Evolutionary conservation across 2,113 vertebrate genomes (phyloP).

Genomic region (Thunnus maccoyii): DNA sequence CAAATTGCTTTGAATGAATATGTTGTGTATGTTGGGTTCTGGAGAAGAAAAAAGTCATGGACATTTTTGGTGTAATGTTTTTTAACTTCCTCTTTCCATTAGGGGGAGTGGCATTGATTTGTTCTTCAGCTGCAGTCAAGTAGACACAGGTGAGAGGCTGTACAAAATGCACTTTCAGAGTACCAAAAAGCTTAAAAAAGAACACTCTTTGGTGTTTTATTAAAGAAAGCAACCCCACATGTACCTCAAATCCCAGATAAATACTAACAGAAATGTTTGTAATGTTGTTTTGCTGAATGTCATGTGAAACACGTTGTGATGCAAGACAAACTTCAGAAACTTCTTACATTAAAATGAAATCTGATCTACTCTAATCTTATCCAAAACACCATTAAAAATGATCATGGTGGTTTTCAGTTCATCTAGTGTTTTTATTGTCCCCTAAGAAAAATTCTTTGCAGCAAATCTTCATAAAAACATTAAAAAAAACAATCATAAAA

Average conservation of each 20-base stretch:
- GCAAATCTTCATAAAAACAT: no score
- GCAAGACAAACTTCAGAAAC: not conserved
- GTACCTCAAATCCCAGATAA: not conserved
- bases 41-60: not conserved
- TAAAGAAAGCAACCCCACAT: no score
- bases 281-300: not conserved
- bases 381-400: no score
- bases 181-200: not conserved
- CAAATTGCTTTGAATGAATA: no score
- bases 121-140: conserved; percentile 83
- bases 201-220: no score
- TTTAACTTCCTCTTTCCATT: conserved; percentile 47
- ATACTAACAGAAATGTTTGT: no score
- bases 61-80: not conserved
- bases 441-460: not conserved
- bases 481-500: not conserved
- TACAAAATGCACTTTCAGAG: not conserved
- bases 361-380: not conserved
- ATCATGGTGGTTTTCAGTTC: not conserved
- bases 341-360: not conserved
- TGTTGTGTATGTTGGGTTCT: not conserved
- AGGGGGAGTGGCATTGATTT: conserved; percentile 84
- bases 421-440: not conserved
- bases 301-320: not conserved
- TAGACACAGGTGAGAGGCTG: conserved; percentile 76